Evolutionary conservation across 2,113 vertebrate genomes (phyloP), one percentile per base, ranked within the genome.

Genomic region (Brachyhypopomus occidentalis): DNA sequence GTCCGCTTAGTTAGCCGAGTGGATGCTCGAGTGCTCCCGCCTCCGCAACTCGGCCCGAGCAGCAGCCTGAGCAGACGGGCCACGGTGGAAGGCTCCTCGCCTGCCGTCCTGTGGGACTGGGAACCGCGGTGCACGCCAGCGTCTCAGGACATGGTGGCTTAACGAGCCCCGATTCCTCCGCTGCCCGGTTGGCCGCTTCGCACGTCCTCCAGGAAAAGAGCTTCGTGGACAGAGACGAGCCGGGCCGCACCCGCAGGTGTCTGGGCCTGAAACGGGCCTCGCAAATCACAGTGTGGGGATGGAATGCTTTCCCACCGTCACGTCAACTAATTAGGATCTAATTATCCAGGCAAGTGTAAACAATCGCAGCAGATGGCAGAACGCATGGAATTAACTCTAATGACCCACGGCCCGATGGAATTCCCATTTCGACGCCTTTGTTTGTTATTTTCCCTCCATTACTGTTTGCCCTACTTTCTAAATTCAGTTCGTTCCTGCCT

Each of bases 301-400:
- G 76, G 70, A 86, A 80, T 85, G 88, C 89, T 88, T 87, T 87
- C 86, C 84, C 85, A 81, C 88, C 88, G 91, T 92, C 94, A 93
- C 94, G 93, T 93, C 92, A 89, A 92, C 94, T 97, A 96, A 98
- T 97, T 98, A 96, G 95, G 91, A 94, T 93, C 93, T 97, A 95
- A 98, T 98, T 96, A 97, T 95, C 93, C 90, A 93, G 91, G 86
- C 94, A 92, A 95, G 96, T 95, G 94, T 95, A 97, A 97, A 96
- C 94, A 97, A 94, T 95, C 93, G 86, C 92, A 92, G 91, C 97
- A 97, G 97, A 97, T 97, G 96, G 95, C 92, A 90, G 90, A 92
- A 93, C 80, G 86, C 80, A 85, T 89, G 7, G 93, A 93, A 95
- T 95, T 94, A 94, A 93, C 92, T 84, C 88, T 94, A 95, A 95